These are phyloP conservation scores for Luidia sarsii DNA, from an alignment of 53 echinoderm and acorn worm genomes.

Conservation along the genomic window DNA sequence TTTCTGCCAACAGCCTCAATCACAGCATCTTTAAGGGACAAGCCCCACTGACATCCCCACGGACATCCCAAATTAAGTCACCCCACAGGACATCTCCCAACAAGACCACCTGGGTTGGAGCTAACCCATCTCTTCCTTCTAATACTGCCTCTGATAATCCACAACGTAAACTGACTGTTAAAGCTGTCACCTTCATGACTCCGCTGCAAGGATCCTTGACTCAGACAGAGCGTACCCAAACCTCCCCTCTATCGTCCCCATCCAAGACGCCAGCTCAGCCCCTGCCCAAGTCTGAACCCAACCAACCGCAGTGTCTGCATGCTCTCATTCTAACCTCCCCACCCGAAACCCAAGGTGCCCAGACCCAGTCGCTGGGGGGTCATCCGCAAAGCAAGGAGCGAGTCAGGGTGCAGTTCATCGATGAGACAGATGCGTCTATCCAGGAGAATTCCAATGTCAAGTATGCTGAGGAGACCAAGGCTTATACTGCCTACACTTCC, in stretches of 20 bases:
- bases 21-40: too few relatives aligned
- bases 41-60: too few relatives aligned
- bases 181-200: slow-evolving; percentile 38
- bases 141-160: not conserved
- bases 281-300: not conserved
- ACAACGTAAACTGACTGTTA: not conserved
- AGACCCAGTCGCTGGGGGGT: slow-evolving; percentile 27
- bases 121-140: too few relatives aligned
- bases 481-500: slow-evolving; percentile 82
- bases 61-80: too few relatives aligned
- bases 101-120: too few relatives aligned
- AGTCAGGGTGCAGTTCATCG: slow-evolving; percentile 61
- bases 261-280: not conserved
- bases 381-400: slow-evolving; percentile 26
- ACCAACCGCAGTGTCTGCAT: slow-evolving; percentile 19
- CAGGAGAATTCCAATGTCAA: slow-evolving; percentile 34
- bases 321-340: slow-evolving; percentile 31
- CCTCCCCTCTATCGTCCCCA: not conserved
- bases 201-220: not conserved
- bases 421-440: not conserved
- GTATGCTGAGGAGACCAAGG: slow-evolving; percentile 79
- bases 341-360: slow-evolving; percentile 45
- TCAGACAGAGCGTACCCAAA: not conserved
- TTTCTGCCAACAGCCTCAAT: too few relatives aligned
- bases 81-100: too few relatives aligned